Evolutionary conservation across 2,113 vertebrate species (phyloP), one percentile per base, ranked within the genome.

Genomic region (Corythaeola cristata): DNA sequence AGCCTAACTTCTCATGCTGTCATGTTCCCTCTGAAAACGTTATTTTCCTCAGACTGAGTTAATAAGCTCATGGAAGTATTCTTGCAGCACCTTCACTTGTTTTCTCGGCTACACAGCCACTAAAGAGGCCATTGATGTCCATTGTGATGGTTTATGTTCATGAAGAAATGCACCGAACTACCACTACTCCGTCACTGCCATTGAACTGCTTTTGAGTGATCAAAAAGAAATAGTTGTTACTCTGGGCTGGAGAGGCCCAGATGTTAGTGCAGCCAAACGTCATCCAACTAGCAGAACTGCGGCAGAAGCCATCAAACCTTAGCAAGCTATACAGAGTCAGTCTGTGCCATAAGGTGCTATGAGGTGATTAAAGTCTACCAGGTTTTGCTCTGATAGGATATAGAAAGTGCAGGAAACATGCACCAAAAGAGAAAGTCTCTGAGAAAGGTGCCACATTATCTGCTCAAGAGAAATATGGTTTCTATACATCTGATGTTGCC

Each of bases 181-280:
- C 15, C 14, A 37, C 12, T 32, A 11, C 7, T 18, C 21, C 28
- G 20, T 26, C 2, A 2, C 30, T 68, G 32, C 5, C 21, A 1
- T 2, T 64, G 35, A 75, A 30, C 20, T 18, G 24, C 3, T 23
- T 69, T 69, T 50, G 41, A 74, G 47, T 5, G 35, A 73, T 22
- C 9, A 58, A 55, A 89, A 66, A 35, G 3, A 47, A 73, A 52
- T 19, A n/a, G 5, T 13, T 39, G 6, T 21, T 81, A 26, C 19
- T n/a, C 32, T 58, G 47, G 53, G 15, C 20, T 73, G 68, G 32
- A 68, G 24, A 39, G 19, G 26, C 5, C 8, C 39, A 28, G 27
- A 12, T 83, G 55, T 73, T 32, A 10, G 39, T 24, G 41, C 45
- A 93, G 39, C 17, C 67, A 49, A 45, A 62, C 55, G 32, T 41